phyloP scores from a whole-genome alignment of 2,797 vertebrate genomes.

The Sternotherus odoratus region DNA sequence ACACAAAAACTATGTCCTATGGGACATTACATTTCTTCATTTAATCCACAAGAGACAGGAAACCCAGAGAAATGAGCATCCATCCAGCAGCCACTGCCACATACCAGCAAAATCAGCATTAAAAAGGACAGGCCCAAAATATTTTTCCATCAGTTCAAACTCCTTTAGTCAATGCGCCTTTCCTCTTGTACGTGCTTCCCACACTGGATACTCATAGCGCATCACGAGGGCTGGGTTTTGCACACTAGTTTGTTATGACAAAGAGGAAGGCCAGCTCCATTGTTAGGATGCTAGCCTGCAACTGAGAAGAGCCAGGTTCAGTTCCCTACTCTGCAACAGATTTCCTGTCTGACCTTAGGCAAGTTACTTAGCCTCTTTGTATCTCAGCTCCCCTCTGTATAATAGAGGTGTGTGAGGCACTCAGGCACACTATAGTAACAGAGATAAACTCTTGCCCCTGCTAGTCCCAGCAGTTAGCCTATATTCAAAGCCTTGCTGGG shows the following conservation, averaged over 20 bases:
- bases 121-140: background rate
- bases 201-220: background rate
- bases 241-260: background rate
- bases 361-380: background rate
- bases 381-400: background rate
- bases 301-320: background rate
- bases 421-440: rapidly evolving
- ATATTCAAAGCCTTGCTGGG: background rate
- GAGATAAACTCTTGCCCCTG: background rate
- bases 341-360: background rate
- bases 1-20: rapidly evolving
- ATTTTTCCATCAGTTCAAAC: background rate
- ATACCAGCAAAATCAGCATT: background rate
- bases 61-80: background rate
- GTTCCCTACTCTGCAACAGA: background rate
- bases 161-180: background rate
- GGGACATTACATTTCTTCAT: background rate
- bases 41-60: background rate
- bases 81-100: background rate
- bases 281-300: background rate
- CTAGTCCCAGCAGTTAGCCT: background rate
- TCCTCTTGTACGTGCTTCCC: background rate
- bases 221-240: background rate
- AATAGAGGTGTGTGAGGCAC: background rate
- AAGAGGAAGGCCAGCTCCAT: background rate